phyloP scores from a whole-genome alignment of 2,888 invertebrate genomes.

The Cylindroiulus punctatus region DNA sequence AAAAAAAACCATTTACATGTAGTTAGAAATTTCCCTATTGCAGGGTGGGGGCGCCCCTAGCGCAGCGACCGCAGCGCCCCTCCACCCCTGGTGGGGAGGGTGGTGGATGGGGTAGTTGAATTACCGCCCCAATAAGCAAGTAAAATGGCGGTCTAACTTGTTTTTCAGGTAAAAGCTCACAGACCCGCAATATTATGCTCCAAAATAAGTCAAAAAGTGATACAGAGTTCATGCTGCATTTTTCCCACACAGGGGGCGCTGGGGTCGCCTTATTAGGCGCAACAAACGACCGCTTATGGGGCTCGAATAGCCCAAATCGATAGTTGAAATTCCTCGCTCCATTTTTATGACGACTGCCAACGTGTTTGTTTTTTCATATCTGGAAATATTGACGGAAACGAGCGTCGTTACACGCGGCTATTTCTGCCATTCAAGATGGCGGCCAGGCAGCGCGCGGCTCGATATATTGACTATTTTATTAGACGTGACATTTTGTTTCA shows the following conservation, averaged over 20 bases:
- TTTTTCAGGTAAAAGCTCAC: conserved; percentile 1
- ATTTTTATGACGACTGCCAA: conserved; percentile 24
- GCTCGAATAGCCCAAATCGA: conserved; percentile 13
- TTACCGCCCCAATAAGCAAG: conserved; percentile 17
- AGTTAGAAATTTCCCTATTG: no score
- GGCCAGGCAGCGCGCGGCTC: neutral
- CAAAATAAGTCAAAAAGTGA: neutral
- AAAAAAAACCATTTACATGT: no score
- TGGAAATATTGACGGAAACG: conserved; percentile 36
- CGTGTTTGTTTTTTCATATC: conserved; percentile 20
- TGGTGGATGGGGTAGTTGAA: neutral
- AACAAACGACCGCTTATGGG: conserved; percentile 9
- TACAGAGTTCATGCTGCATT: neutral
- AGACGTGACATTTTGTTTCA: conserved; percentile 37
- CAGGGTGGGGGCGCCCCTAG: no score
- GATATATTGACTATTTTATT: conserved; percentile 42
- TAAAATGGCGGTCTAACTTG: neutral
- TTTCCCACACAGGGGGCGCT: neutral
- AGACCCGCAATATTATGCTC: neutral
- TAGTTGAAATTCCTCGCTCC: conserved; percentile 1
- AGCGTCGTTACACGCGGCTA: conserved; percentile 12
- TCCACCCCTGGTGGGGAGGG: neutral
- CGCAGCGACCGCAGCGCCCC: no score
- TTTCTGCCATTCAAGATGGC: conserved; percentile 19
- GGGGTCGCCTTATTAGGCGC: conserved; percentile 12